Base-by-base conservation (phyloP, 1,140 invertebrate genomes). In the Aricia agestis region DNA sequence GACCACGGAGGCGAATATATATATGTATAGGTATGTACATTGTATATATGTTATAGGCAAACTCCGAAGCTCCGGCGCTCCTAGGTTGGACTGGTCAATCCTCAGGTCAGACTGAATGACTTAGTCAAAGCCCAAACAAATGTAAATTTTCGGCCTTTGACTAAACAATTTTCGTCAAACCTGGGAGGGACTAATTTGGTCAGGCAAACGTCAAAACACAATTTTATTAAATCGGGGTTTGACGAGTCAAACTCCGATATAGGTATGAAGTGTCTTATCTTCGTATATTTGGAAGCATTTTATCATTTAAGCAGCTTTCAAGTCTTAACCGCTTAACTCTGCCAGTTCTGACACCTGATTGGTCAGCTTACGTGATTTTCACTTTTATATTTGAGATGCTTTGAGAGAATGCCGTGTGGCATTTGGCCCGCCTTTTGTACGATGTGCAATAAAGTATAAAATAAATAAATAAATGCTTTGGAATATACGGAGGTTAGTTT, bases 81-180 rank as follows among this genome's bases (percentile, higher is more conserved):
- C 13, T 59, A 11, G 13, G 58, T 59, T 59, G 7, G 58, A 59
- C 58, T 15, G 58, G 13, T 15, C 58, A 59, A 59, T 11, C 58
- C 58, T 59, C 58, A 59, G 13, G 13, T 59, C 58, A 11, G 58
- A 59, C 58, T 59, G 13, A 15, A 59, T 11, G 58, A 11, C 58
- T 59, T 59, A 59, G 58, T 59, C 58, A 59, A 59, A 59, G 58
- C 58, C 58, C 58, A 59, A 59, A 15, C 58, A 59, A 59, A 59
- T 59, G 58, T 11, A 59, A 15, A 11, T 25, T 25, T 31, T 32
- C 61, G 19, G 25, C 61, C 61, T 65, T 15, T 65, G 61, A 65
- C 61, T 65, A 11, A 65, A 65, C 17, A 65, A 10, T 65, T 65
- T 32, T 65, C 10, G 18, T 65, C 61, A 65, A 65, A 65, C 18